Evolutionary conservation across 2,113 vertebrate genomes (phyloP).

Genomic region (Meleagris gallopavo): DNA sequence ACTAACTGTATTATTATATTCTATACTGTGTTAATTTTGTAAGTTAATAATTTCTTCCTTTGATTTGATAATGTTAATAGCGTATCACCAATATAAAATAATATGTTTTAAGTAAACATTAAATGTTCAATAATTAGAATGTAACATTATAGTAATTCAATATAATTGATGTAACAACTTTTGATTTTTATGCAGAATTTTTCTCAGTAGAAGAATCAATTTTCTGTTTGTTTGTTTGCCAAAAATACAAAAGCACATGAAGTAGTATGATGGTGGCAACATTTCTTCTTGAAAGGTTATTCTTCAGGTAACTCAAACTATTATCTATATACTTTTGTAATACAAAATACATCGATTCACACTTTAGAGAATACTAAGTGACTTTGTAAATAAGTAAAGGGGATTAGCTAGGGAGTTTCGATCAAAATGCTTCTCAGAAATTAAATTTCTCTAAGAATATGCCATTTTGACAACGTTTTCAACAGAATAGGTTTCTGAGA

Average conservation of each 20-base stretch:
- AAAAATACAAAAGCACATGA: neutral
- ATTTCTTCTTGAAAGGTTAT: neutral
- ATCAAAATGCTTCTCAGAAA: neutral
- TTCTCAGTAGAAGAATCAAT: neutral
- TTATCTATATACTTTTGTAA: neutral
- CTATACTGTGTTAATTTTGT: neutral
- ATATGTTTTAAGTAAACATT: rapidly evolving
- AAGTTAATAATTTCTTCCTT: neutral
- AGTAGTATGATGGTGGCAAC: neutral
- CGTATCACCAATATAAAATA: neutral
- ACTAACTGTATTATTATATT: neutral
- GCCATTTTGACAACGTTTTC: neutral
- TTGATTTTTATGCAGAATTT: neutral
- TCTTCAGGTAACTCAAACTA: neutral
- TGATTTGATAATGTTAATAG: neutral
- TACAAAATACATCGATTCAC: neutral
- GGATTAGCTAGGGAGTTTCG: neutral
- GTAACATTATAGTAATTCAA: neutral
- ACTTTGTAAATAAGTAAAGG: neutral
- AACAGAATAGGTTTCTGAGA: neutral
- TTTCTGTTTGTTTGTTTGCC: neutral
- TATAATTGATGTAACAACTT: neutral
- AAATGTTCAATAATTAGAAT: neutral
- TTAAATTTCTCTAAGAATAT: neutral
- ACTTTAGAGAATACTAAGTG: neutral